These are phyloP conservation scores for Lophotis ruficrista DNA, from an alignment of 2,113 vertebrate genomes.

Conservation along the genomic window DNA sequence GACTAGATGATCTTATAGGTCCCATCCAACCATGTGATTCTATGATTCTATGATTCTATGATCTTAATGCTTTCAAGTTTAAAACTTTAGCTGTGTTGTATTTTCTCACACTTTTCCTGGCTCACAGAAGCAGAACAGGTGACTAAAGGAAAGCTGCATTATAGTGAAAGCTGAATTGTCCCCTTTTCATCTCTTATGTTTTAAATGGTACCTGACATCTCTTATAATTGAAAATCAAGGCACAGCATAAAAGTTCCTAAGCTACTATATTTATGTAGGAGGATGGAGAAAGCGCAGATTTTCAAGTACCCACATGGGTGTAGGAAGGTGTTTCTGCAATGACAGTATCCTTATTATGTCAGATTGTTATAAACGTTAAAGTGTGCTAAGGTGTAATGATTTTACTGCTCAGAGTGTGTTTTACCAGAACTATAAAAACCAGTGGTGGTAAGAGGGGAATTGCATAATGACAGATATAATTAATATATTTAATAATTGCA, in stretches of 20 bases:
- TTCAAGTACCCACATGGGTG: conserved; percentile 65
- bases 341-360: conserved; percentile 65
- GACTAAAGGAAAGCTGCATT: background rate
- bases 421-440: background rate
- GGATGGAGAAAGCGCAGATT: conserved; percentile 58
- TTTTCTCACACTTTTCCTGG: background rate
- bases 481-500: conserved; percentile 33
- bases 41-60: too few relatives aligned
- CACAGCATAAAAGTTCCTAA: conserved; percentile 60
- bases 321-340: conserved; percentile 64
- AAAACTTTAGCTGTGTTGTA: background rate
- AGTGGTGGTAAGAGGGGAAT: background rate
- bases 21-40: too few relatives aligned
- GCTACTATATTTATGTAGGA: conserved; percentile 55
- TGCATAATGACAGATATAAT: conserved; percentile 37
- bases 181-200: conserved; percentile 19
- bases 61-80: background rate
- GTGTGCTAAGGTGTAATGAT: conserved; percentile 16
- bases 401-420: conserved; percentile 19
- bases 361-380: conserved; percentile 42
- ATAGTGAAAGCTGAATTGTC: background rate
- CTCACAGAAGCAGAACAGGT: background rate
- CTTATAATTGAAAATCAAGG: conserved; percentile 60
- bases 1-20: too few relatives aligned
- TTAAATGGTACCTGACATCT: conserved; percentile 53